phyloP scores from a whole-genome alignment of 2,797 vertebrate species.

The Ctenopoma multispine region DNA sequence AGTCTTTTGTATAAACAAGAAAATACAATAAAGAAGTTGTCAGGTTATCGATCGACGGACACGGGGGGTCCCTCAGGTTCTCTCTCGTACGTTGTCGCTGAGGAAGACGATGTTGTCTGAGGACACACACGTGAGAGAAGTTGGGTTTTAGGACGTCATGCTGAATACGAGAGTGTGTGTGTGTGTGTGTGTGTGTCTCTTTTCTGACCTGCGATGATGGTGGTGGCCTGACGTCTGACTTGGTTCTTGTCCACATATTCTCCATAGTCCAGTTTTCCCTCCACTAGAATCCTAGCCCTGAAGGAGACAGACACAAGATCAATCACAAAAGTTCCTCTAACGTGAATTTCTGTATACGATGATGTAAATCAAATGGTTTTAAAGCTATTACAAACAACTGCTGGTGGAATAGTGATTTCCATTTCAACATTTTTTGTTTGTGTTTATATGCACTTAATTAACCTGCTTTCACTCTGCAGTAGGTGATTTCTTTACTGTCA shows the following conservation, averaged over 20 bases:
- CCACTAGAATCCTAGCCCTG: conserved; percentile 91
- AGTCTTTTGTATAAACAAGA: conserved; percentile 33
- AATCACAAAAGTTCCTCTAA: neutral
- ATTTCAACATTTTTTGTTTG: neutral
- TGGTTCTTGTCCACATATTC: conserved; percentile 98
- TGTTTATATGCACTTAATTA: too few species aligned
- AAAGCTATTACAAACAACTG: neutral
- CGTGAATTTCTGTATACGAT: neutral
- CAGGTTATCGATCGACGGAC: neutral
- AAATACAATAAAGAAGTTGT: conserved; percentile 45
- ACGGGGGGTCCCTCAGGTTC: conserved; percentile 70
- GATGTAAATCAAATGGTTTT: neutral
- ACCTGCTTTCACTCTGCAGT: too few species aligned
- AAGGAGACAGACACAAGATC: neutral
- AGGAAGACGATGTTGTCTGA: conserved; percentile 97
- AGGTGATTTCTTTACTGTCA: too few species aligned
- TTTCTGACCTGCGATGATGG: conserved; percentile 93
- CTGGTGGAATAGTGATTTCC: neutral
- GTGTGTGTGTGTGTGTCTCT: too few species aligned
- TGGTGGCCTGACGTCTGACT: conserved; percentile 94
- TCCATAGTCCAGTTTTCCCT: conserved; percentile 97
- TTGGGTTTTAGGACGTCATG: accelerated
- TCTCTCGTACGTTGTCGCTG: conserved; percentile 87
- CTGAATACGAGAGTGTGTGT: accelerated
- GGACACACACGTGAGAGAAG: conserved; percentile 19